phyloP scores from a whole-genome alignment of 2,888 invertebrate genomes.

The Elysia crispata region DNA sequence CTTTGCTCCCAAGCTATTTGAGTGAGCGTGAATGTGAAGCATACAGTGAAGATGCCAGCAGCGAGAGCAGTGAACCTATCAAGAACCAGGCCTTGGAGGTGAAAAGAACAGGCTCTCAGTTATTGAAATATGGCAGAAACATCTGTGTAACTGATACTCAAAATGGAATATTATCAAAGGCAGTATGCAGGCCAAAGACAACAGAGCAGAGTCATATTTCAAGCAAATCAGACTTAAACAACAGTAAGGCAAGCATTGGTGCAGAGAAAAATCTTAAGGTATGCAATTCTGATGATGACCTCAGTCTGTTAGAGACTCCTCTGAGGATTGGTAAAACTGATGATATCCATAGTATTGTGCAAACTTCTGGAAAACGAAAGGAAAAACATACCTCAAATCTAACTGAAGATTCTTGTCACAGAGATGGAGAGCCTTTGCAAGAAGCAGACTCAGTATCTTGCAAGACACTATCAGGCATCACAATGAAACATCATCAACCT shows the following conservation, averaged over 20 bases:
- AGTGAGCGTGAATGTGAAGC: background rate
- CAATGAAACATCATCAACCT: no score
- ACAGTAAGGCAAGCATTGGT: background rate
- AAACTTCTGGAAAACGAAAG: no score
- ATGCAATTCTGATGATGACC: background rate
- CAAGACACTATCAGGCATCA: no score
- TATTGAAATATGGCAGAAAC: conserved; percentile 29
- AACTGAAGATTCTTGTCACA: no score
- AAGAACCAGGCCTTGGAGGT: background rate
- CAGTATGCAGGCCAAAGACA: conserved; percentile 42
- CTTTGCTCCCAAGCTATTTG: background rate
- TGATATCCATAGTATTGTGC: no score
- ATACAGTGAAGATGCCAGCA: background rate
- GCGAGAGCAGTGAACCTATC: background rate
- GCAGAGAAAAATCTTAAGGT: background rate
- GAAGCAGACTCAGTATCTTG: no score
- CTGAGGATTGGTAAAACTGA: background rate
- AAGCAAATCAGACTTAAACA: conserved; percentile 25
- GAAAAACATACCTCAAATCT: no score
- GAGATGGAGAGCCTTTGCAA: no score
- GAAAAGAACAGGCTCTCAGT: background rate
- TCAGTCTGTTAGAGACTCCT: background rate
- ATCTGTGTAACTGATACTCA: conserved; percentile 45
- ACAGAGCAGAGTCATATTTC: background rate
- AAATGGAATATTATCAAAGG: conserved; percentile 47